Conservation (phyloP, 2,888 invertebrate species). For the Cantharis nigra region DNA sequence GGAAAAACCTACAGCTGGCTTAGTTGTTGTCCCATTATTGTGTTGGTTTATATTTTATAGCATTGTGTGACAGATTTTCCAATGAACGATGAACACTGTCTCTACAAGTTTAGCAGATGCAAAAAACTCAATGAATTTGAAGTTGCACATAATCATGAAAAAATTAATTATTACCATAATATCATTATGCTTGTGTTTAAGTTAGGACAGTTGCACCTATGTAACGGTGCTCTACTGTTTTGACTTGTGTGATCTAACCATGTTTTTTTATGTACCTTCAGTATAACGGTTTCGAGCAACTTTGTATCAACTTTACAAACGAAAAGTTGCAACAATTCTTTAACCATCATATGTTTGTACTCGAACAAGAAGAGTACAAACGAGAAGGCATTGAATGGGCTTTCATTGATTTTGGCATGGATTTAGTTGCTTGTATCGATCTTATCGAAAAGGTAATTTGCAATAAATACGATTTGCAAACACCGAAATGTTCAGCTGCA, state of each 20-base stretch:
- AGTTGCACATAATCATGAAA: background rate
- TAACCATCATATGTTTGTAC: conserved; percentile 93
- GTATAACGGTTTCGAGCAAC: conserved; percentile 90
- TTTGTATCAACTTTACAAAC: conserved; percentile 94
- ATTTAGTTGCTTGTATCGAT: conserved; percentile 83
- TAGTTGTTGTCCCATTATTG: background rate
- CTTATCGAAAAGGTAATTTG: conserved; percentile 72
- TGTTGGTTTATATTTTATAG: background rate
- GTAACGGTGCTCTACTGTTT: conserved; percentile 19
- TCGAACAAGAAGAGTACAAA: conserved; percentile 92
- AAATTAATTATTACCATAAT: background rate
- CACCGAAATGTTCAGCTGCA: conserved; percentile 10
- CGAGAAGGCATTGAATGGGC: conserved; percentile 90
- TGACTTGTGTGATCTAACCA: conserved; percentile 25
- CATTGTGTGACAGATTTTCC: background rate
- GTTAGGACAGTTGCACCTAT: conserved; percentile 14
- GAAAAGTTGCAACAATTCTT: conserved; percentile 94
- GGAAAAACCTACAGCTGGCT: conserved; percentile 1
- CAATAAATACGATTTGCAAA: conserved; percentile 11
- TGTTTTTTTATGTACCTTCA: conserved; percentile 53
- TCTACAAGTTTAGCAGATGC: background rate
- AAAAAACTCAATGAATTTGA: background rate
- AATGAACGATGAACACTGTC: background rate
- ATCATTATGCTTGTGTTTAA: background rate
- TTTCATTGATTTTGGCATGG: conserved; percentile 94